Evolutionary conservation across 1,140 invertebrate genomes (phyloP), one percentile per base, ranked within the genome.

Genomic region (Rhopalosiphum maidis): DNA sequence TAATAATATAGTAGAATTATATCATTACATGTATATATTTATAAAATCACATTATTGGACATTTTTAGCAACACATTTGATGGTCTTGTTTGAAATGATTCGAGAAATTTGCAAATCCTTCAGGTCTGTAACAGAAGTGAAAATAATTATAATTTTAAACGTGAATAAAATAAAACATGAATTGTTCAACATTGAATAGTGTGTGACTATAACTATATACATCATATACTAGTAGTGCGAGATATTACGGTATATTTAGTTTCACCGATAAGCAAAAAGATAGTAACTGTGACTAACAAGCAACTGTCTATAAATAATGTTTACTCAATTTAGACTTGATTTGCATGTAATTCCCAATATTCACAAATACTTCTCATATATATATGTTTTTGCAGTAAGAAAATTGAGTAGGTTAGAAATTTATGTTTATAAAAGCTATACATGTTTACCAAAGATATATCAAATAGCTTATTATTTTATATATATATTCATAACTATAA

Each of bases 41-140:
- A 48, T 11, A 51, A 21, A n/a, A 88, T n/a, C 55, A 18, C 23
- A 90, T 30, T 23, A 15, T 41, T 6, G 22, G 5, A 37, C 4
- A n/a, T 85, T 85, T 55, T 85, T 35, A 93, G 48, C 77, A 93
- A 85, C 91, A 93, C 82, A 93, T 93, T 86, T 55, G 91, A 25
- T 37, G 91, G n/a, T 93, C 91, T 86, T 85, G 91, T 30, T 85
- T 93, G 48, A 93, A 93, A 93, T 93, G 82, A 86, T 93, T 83
- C 1, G 91, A 93, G 51, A 93, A 93, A 93, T 93, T 93, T 35
- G 91, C 91, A 86, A 93, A 93, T 85, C 68, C 82, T 54, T 93
- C 91, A n/a, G 91, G 35, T 37, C 91, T 93, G 48, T 54, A 93
- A 93, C 21, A 93, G 30, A 86, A 89, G 37, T 30, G 22, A 54